Base-by-base conservation (phyloP, 2,113 vertebrate genomes). In the Epinephelus moara region DNA sequence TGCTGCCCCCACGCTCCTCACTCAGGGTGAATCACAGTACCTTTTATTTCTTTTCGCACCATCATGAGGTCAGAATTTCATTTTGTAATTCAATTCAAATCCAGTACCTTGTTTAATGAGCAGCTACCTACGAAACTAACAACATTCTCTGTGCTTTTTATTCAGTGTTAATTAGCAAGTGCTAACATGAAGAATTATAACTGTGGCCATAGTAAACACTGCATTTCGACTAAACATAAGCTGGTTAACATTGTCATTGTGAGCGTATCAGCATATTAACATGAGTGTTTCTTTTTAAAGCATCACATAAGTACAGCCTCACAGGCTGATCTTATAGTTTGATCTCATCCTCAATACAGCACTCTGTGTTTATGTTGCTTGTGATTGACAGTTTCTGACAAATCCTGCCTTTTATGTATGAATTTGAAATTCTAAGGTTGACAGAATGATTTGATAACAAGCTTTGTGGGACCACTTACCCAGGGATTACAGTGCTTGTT, bases 381-480 rank as follows among this genome's bases (percentile, higher is more conserved):
- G 25, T 50, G 13, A 25, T 50, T 60, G 53, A 42, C 23, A 68
- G 27, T 70, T 30, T 17, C 23, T 42, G 37, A 49, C 27, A 18
- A 61, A 23, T 53, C 15, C 30, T 14, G 9, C 49, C 8, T 66
- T 69, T 70, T 25, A 53, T 53, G 42, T 45, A 49, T 23, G 4
- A 56, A 64, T 30, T 57, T 23, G 3, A 56, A 64, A 71, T 23
- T 63, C 23, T 50, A 3, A 2, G 40, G 19, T 61, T 62, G 45
- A 42, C 59, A 66, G 59, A 64, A 66, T 64, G 52, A 59, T 50
- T 57, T 52, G 18, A 71, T 49, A 40, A 60, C 52, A 40, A 52
- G 17, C 47, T 66, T 40, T 63, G 73, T 49, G 27, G 42, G 53
- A 30, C 12, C 60, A 40, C 11, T 64, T 40, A 47, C 57, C n/a